phyloP scores from a whole-genome alignment of 2,113 vertebrate genomes.

The Eulemur macaco region DNA sequence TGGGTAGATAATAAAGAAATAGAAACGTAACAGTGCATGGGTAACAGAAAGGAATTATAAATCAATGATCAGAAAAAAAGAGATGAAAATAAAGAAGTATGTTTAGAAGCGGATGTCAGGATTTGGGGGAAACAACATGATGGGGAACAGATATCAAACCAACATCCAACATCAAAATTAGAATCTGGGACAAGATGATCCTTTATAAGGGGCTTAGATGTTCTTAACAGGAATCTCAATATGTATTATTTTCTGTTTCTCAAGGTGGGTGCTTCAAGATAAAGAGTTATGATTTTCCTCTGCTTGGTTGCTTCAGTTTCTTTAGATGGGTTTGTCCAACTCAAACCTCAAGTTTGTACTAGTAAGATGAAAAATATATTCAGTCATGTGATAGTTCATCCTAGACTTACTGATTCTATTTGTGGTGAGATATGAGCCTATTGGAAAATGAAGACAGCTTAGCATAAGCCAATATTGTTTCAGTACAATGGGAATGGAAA shows the following conservation, averaged over 20 bases:
- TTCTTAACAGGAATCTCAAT: background rate
- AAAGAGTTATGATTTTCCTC: background rate
- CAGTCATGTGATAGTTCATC: background rate
- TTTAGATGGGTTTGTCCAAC: background rate
- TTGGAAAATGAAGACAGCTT: background rate
- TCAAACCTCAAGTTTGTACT: background rate
- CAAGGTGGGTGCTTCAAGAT: background rate
- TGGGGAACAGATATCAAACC: conserved; percentile 55
- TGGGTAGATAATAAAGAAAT: background rate
- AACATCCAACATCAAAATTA: background rate
- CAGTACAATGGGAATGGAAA: background rate
- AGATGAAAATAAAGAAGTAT: conserved; percentile 60
- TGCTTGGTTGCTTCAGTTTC: background rate
- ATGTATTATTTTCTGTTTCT: background rate
- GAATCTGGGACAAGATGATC: background rate
- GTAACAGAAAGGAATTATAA: background rate
- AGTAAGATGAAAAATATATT: background rate
- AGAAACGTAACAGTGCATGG: background rate
- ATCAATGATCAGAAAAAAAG: conserved; percentile 38
- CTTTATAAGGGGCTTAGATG: background rate
- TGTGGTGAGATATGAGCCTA: background rate
- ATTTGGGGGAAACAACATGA: background rate
- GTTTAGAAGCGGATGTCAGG: conserved; percentile 61
- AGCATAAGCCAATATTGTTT: background rate
- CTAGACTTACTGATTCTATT: background rate